Percentiles rank a stretch among this genome's conserved stretches.
Evolutionary conservation across 1,140 invertebrate species (phyloP).

Genomic region (Caenorhabditis remanei): DNA sequence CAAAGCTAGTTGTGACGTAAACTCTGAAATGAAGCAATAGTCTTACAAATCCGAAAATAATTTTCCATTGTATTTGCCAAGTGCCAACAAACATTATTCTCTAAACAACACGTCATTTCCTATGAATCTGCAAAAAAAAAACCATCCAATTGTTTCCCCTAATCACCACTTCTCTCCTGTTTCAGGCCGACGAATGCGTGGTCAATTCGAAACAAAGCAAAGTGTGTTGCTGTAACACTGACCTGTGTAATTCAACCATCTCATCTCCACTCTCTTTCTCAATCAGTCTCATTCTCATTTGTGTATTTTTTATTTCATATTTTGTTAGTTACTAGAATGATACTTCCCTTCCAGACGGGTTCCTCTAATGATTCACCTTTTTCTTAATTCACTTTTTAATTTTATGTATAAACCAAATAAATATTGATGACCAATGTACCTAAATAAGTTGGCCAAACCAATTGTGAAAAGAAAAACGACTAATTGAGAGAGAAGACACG

Average conservation of each 20-base stretch:
- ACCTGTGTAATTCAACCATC: conserved; percentile 1
- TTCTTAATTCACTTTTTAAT: background rate
- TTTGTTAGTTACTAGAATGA: background rate
- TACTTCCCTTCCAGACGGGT: background rate
- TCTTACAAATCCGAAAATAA: no score
- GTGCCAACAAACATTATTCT: background rate
- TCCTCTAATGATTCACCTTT: conserved; percentile 28
- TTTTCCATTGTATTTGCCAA: no score
- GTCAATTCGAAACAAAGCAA: conserved; percentile 52
- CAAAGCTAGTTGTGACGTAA: no score
- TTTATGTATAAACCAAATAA: background rate
- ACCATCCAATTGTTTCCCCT: no score
- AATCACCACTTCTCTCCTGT: background rate
- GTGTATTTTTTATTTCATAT: background rate
- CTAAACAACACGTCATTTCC: background rate
- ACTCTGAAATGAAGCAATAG: no score
- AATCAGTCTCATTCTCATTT: background rate
- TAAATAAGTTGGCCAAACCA: conserved; percentile 3
- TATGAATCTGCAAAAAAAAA: no score
- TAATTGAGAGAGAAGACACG: background rate
- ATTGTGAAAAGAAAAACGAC: background rate
- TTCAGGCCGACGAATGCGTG: conserved; percentile 45
- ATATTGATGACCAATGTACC: no score
- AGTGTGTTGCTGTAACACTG: conserved; percentile 36
- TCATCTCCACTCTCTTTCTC: background rate